Evolutionary conservation across 1,140 invertebrate species (phyloP).

Genomic region (Brachionus plicatilis): DNA sequence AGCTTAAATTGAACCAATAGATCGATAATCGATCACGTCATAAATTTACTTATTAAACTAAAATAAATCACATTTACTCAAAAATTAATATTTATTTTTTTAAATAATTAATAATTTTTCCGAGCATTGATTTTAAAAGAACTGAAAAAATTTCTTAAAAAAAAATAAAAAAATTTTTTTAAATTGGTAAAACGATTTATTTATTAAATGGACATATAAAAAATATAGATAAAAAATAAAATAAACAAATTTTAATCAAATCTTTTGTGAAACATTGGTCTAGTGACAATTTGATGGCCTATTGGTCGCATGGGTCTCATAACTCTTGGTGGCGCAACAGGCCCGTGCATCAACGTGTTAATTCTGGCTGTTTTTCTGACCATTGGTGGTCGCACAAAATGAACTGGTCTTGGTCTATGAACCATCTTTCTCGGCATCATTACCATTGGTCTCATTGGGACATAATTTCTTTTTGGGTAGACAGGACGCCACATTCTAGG

Average conservation of each 20-base stretch:
- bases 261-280: neutral
- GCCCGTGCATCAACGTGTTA: neutral
- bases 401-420: neutral
- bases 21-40: neutral
- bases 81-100: neutral
- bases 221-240: neutral
- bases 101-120: neutral
- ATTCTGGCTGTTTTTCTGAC: neutral
- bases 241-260: neutral
- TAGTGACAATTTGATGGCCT: neutral
- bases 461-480: neutral
- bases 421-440: neutral
- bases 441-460: neutral
- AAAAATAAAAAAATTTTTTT: neutral
- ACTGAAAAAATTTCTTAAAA: neutral
- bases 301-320: neutral
- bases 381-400: neutral
- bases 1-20: neutral
- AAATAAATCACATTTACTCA: no score
- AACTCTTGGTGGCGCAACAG: neutral
- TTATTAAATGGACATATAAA: neutral
- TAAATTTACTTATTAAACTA: no score
- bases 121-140: neutral
- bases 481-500: neutral
- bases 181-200: neutral